Evolutionary conservation across 2,113 vertebrate genomes (phyloP), one percentile per base, ranked within the genome.

Genomic region (Sporophila hypoxantha): DNA sequence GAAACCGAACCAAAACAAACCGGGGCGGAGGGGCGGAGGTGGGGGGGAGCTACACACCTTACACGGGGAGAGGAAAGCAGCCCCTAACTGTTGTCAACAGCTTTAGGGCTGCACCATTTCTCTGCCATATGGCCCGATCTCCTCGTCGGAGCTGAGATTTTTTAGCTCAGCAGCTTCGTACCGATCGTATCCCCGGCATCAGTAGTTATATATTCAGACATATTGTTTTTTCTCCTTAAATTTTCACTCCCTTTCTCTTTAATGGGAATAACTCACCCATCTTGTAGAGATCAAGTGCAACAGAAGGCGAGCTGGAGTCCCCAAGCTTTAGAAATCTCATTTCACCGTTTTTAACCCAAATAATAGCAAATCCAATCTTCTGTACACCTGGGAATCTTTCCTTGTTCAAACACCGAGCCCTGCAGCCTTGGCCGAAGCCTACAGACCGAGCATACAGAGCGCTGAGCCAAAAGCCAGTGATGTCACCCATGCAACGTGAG

Each of bases 401-500:
- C 96, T 95, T 83, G 90, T 96, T 96, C 95, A 92, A 97, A 96
- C 95, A 96, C 94, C 47, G 76, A 96, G 95, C 96, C 96, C 97
- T 95, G 97, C 97, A 97, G 97, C 96, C 94, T 96, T 96, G 96
- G 96, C 96, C 95, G 94, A 95, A 97, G 95, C 96, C 96, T 96
- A 97, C 96, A 96, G 96, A 79, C 95, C 93, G 82, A 96, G 97
- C 95, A 96, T 93, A 95, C 96, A 77, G 95, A 97, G 93, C 92
- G 76, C 96, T 95, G 95, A 96, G 96, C 97, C 97, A 96, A 97
- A 96, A 98, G 97, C 96, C 96, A 97, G 98, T 98, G 98, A 98
- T 98, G 98, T 98, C 98, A 98, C 97, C 97, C 97, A 94, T 97
- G 97, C 97, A 98, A 97, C 97, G 97, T 97, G 98, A 98, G 97